Conservation (phyloP, 2,113 vertebrate genomes). For the Bubo scandiacus region DNA sequence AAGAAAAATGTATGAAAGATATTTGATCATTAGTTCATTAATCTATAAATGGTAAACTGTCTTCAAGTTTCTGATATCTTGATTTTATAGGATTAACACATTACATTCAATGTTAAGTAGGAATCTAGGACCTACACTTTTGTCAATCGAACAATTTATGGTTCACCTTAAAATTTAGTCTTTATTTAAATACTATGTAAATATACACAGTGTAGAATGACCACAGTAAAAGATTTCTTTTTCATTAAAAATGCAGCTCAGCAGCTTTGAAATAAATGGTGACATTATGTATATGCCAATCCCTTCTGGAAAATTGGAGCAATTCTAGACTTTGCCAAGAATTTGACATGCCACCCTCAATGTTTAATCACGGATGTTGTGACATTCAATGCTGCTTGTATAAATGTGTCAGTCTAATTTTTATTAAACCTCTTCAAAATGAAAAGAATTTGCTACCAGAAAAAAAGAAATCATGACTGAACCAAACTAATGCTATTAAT, state of each 20-base stretch:
- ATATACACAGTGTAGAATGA: not conserved
- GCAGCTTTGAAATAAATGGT: slow-evolving; percentile 19
- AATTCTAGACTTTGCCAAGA: slow-evolving; percentile 37
- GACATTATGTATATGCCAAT: not conserved
- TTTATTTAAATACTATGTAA: not conserved
- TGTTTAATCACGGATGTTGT: slow-evolving; percentile 39
- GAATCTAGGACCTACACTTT: not conserved
- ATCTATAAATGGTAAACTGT: not conserved
- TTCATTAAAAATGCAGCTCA: slow-evolving; percentile 33
- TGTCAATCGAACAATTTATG: not conserved
- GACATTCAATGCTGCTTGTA: slow-evolving; percentile 12
- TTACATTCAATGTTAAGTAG: not conserved
- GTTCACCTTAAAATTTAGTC: not conserved
- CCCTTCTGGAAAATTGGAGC: slow-evolving; percentile 39
- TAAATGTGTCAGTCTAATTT: slow-evolving; percentile 22
- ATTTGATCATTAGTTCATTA: not conserved
- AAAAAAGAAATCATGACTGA: not conserved
- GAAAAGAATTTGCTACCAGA: not conserved
- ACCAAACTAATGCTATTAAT: not conserved
- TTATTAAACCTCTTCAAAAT: not conserved
- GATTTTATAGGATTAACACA: not conserved
- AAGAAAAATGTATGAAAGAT: not conserved
- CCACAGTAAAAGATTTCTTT: not conserved
- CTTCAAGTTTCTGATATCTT: not conserved
- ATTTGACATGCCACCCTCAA: slow-evolving; percentile 1